These are phyloP conservation scores for Poecilia picta DNA, from an alignment of 2,797 vertebrate species.

Conservation along the genomic window DNA sequence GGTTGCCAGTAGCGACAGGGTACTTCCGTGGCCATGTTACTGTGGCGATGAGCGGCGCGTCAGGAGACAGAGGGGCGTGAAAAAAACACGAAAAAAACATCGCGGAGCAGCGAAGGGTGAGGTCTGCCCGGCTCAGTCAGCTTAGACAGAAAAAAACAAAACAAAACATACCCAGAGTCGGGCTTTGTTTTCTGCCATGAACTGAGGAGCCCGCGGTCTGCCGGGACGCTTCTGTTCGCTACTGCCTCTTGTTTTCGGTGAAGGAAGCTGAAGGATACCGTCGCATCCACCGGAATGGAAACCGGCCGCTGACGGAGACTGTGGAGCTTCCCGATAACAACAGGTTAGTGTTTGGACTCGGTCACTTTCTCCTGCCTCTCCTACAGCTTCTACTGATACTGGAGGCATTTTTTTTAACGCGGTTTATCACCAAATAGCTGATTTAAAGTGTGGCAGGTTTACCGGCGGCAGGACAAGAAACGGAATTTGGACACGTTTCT, in stretches of 20 bases:
- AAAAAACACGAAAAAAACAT: background rate
- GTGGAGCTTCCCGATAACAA: conserved; percentile 62
- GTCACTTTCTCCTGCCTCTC: conserved; percentile 13
- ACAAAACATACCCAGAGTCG: background rate
- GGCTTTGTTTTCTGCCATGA: conserved; percentile 16
- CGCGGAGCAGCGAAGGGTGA: conserved; percentile 51
- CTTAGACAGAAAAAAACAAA: conserved; percentile 10
- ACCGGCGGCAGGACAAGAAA: background rate
- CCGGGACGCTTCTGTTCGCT: conserved; percentile 6
- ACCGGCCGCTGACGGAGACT: conserved; percentile 59
- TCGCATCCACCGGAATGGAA: conserved; percentile 54
- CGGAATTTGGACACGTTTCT: conserved; percentile 19
- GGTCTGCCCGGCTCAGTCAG: conserved; percentile 48
- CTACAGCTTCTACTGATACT: background rate
- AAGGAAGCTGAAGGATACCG: background rate
- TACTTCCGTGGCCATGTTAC: conserved; percentile 61
- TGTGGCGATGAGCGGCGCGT: conserved; percentile 53
- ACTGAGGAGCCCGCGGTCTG: conserved; percentile 42
- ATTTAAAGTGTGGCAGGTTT: background rate
- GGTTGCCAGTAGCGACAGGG: conserved; percentile 83
- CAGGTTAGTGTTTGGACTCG: conserved; percentile 68
- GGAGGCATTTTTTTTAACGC: no score
- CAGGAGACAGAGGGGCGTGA: conserved; percentile 15
- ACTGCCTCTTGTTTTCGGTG: background rate
- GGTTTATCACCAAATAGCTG: background rate